Conservation (phyloP, 2,113 vertebrate species). For the Azemiops feae region DNA sequence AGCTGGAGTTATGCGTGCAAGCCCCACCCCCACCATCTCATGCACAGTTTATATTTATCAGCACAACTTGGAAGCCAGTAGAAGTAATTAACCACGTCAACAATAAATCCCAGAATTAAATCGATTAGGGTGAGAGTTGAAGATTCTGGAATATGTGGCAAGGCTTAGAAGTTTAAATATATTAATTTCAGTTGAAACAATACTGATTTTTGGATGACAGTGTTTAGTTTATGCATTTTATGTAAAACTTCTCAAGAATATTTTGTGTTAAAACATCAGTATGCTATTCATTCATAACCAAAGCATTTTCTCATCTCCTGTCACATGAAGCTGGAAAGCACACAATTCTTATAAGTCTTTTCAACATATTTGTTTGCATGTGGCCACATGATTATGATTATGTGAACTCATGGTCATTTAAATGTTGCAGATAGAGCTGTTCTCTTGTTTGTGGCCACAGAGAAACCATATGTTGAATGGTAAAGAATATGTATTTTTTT, state of each 20-base stretch:
- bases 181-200: background rate
- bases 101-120: background rate
- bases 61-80: background rate
- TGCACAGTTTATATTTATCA: background rate
- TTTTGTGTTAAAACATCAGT: background rate
- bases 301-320: background rate
- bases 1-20: constrained; percentile 28
- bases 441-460: background rate
- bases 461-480: background rate
- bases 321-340: background rate
- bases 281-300: background rate
- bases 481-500: background rate
- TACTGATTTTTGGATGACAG: background rate
- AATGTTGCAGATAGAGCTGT: background rate
- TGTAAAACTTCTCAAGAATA: background rate
- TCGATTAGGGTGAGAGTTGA: background rate
- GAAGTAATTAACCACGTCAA: background rate
- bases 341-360: background rate
- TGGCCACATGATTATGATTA: background rate
- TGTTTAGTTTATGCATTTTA: constrained; percentile 12
- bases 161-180: constrained; percentile 22
- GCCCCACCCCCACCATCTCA: background rate
- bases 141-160: background rate
- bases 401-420: background rate
- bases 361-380: background rate